These are phyloP conservation scores for Teleogryllus oceanicus DNA, from an alignment of 2,888 invertebrate species.

Conservation along the genomic window DNA sequence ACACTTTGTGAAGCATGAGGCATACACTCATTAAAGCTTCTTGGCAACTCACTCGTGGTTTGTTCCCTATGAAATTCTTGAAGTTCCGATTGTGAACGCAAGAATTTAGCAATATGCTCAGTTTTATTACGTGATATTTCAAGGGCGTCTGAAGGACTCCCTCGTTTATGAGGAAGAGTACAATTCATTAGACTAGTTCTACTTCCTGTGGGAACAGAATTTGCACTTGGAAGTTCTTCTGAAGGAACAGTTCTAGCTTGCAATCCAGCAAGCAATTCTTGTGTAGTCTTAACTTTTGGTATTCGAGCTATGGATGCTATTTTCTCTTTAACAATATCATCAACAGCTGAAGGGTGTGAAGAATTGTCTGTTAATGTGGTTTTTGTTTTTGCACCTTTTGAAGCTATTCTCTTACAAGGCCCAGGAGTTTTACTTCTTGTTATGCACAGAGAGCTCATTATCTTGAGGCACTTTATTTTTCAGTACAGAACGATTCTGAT, in stretches of 20 bases:
- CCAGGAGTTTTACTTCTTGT: neutral
- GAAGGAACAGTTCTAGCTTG: conserved; percentile 51
- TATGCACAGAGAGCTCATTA: conserved; percentile 21
- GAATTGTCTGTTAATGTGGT: neutral
- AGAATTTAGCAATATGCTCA: conserved; percentile 48
- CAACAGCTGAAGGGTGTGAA: conserved; percentile 31
- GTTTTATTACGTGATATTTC: conserved; percentile 46
- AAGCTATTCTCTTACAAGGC: neutral
- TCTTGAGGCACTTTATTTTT: conserved; percentile 29
- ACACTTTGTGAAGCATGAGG: neutral
- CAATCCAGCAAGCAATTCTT: conserved; percentile 74
- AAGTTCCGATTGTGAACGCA: conserved; percentile 40
- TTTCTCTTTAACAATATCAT: conserved; percentile 55
- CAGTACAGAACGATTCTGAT: neutral
- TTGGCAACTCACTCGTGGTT: neutral
- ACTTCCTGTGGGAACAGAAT: conserved; percentile 39
- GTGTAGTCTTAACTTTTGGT: conserved; percentile 70
- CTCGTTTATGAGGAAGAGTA: conserved; percentile 33
- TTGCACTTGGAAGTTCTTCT: conserved; percentile 43
- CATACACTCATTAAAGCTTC: conserved; percentile 10
- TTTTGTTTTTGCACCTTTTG: conserved; percentile 1
- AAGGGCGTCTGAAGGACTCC: conserved; percentile 33
- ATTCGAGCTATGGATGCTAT: conserved; percentile 58
- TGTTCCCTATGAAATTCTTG: conserved; percentile 28
- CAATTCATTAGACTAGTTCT: conserved; percentile 40